Base-by-base conservation (phyloP, 2,113 vertebrate genomes). In the Lagenorhynchus albirostris region DNA sequence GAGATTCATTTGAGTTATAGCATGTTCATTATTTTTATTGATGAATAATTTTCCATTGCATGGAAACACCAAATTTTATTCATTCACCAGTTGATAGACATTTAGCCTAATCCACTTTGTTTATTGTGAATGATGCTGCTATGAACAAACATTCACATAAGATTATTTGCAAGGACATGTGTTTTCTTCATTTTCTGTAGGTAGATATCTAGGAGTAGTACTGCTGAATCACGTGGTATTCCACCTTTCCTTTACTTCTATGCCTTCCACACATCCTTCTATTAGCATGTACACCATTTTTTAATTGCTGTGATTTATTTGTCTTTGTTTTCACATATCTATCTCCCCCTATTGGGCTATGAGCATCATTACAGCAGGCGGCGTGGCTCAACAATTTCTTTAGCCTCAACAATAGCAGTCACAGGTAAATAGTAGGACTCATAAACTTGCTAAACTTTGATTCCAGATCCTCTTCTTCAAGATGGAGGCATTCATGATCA, bases 311-410 rank as follows among this genome's bases (percentile, higher is more conserved):
- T 74, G 8, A 70, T 71, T 74, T 70, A 47, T 87, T 84, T 90
- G 47, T 79, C 29, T 86, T 68, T 90, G 55, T 88, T 94, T 95
- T 85, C 67, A 90, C 36, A 90, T 76, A 95, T 73, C 67, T 97
- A 60, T 82, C 89, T 92, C 87, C 86, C 73, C 67, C 95, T 95
- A 29, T 94, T 89, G 92, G 79, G 26, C 73, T 97, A 13, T 95
- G 55, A 70, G n/a, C 23, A 60, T 84, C 77, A 80, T 87, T 96
- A 96, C 76, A 94, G 2, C 84, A 89, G 33, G 23, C 21, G 50
- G 47, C 25, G 14, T 26, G 21, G 36, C 6, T 84, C 76, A 80
- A n/a, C 53, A 53, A 41, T 68, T 29, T 55, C 44, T 67, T 58
- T 31, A 80, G 68, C 20, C 21, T 79, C n/a, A 55, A 31, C 20